Conservation (phyloP, 2,797 vertebrate genomes). For the Phoeniculus purpureus region DNA sequence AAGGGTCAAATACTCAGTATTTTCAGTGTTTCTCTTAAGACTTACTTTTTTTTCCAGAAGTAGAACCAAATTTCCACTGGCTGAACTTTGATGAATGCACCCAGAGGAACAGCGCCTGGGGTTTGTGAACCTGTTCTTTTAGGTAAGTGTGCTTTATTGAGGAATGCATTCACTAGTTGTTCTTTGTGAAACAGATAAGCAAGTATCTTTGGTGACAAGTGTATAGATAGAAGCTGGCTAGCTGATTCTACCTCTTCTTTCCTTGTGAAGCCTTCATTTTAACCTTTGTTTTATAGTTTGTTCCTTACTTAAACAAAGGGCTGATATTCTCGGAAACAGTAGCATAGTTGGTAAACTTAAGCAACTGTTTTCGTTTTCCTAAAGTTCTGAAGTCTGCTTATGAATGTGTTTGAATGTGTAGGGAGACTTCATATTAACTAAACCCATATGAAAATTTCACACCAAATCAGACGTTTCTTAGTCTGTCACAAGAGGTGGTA, state of each 20-base stretch:
- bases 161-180: background rate
- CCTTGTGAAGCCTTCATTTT: background rate
- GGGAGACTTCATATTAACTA: background rate
- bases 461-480: background rate
- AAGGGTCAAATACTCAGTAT: background rate
- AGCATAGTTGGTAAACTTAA: background rate
- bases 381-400: background rate
- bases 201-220: background rate
- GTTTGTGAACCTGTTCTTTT: background rate
- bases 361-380: background rate
- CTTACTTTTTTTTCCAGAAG: background rate
- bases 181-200: background rate
- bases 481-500: background rate
- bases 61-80: background rate
- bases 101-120: background rate
- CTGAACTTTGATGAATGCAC: slow-evolving; percentile 4
- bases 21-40: background rate
- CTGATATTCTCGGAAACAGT: background rate
- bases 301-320: background rate
- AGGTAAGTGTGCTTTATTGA: background rate
- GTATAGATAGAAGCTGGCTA: background rate
- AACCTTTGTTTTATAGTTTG: background rate
- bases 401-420: background rate
- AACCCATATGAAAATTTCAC: background rate
- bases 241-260: background rate